A percentile compares a stretch with the other conserved stretches of the same genome.
phyloP scores from a whole-genome alignment of 2,797 vertebrate genomes.

The Psittacula echo region DNA sequence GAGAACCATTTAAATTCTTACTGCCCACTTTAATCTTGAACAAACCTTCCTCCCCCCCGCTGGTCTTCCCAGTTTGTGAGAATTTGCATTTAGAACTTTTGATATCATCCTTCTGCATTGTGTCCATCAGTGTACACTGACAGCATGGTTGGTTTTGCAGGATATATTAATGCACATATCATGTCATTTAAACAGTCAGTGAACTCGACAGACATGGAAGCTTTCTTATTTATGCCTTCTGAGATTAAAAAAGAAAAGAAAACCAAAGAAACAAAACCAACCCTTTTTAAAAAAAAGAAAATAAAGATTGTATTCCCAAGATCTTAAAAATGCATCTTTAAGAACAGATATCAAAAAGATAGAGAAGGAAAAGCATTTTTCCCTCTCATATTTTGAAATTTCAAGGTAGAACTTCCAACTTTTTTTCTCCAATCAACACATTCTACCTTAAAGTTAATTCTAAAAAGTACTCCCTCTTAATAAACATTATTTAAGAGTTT shows the following conservation, averaged over 20 bases:
- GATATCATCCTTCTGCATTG: neutral
- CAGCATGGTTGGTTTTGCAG: neutral
- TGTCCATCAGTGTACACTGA: neutral
- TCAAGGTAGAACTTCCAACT: neutral
- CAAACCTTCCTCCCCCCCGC: fast-evolving
- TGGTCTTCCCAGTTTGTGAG: neutral
- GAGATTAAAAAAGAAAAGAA: neutral
- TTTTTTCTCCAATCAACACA: neutral
- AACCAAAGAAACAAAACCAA: neutral
- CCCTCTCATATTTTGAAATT: neutral
- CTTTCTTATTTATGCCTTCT: neutral
- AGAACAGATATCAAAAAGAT: neutral
- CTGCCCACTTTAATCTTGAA: neutral
- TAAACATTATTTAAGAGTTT: neutral
- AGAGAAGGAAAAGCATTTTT: neutral
- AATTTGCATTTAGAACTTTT: neutral
- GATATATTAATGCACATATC: neutral
- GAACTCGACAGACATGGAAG: neutral
- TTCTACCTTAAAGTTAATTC: neutral
- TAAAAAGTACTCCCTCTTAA: neutral
- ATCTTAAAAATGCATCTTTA: neutral
- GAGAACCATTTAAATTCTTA: neutral
- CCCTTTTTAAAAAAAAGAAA: fast-evolving
- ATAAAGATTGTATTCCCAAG: neutral
- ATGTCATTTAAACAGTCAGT: neutral